Conservation (phyloP, 1,140 invertebrate genomes). For the Leguminivora glycinivorella region DNA sequence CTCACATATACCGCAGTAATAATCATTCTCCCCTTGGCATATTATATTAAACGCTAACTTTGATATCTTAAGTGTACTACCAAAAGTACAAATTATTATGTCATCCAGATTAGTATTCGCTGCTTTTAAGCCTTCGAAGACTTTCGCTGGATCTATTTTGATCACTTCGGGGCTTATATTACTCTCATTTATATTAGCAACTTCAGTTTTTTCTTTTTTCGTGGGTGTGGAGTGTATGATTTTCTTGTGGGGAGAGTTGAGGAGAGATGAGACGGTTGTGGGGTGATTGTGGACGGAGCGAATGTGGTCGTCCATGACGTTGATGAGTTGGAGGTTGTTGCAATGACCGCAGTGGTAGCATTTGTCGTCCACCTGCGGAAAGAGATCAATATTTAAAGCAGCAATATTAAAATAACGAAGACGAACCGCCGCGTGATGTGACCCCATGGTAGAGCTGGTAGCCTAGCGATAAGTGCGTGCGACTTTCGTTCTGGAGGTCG, state of each 20-base stretch:
- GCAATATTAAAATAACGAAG: too few relatives aligned
- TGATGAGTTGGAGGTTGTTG: slow-evolving; percentile 39
- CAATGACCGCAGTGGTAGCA: slow-evolving; percentile 48
- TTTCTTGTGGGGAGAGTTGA: slow-evolving; percentile 23
- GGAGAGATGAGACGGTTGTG: neutral
- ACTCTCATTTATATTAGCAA: neutral
- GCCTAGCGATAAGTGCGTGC: too few relatives aligned
- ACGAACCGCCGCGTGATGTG: too few relatives aligned
- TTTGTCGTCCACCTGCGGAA: slow-evolving; percentile 39
- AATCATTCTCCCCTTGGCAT: neutral
- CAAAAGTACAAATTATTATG: slow-evolving; percentile 2
- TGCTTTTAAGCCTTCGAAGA: neutral
- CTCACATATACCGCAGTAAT: slow-evolving; percentile 33
- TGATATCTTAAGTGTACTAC: neutral
- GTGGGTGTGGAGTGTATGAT: neutral
- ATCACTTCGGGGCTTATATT: neutral
- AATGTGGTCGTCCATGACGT: slow-evolving; percentile 39
- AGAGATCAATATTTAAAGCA: neutral
- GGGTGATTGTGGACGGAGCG: slow-evolving; percentile 9
- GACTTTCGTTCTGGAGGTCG: too few relatives aligned
- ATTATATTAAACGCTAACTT: slow-evolving; percentile 37
- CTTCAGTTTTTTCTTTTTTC: neutral
- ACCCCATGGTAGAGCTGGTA: too few relatives aligned
- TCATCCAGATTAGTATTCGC: slow-evolving; percentile 12
- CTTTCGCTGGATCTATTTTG: neutral